These are phyloP conservation scores for Hydropsyche betteni DNA, from an alignment of 2,888 invertebrate species.

Conservation along the genomic window DNA sequence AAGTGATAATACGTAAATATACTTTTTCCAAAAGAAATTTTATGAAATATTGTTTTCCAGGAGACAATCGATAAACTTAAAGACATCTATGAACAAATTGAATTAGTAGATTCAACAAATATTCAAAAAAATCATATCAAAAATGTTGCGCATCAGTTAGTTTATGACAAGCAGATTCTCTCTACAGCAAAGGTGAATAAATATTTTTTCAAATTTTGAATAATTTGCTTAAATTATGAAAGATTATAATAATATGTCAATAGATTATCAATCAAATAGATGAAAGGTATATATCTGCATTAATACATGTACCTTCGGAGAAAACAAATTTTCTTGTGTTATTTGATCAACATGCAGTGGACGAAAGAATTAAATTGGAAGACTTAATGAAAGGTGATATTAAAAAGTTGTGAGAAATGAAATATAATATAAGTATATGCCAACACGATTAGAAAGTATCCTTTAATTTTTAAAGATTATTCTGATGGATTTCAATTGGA, in stretches of 20 bases:
- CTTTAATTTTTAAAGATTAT: background rate
- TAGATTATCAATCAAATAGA: constrained; percentile 79
- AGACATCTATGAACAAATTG: no score
- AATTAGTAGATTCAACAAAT: no score
- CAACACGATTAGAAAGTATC: no score
- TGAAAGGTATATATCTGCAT: constrained; percentile 73
- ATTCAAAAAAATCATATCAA: no score
- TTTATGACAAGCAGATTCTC: constrained; percentile 58
- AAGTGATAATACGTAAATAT: no score
- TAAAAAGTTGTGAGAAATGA: constrained; percentile 52
- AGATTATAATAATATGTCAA: background rate
- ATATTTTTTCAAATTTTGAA: constrained; percentile 14
- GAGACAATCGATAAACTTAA: no score
- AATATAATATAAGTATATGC: no score
- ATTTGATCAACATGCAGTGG: constrained; percentile 90
- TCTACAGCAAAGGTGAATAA: constrained; percentile 56
- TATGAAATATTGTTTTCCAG: no score
- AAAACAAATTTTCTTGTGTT: constrained; percentile 66
- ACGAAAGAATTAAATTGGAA: constrained; percentile 85
- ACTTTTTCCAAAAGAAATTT: no score
- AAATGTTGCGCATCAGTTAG: constrained; percentile 50
- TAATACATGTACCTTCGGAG: background rate
- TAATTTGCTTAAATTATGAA: no score
- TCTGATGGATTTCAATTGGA: constrained; percentile 46
- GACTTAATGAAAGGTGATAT: constrained; percentile 68